These are phyloP conservation scores for Taxidea taxus DNA, from an alignment of 2,113 vertebrate species.

Conservation along the genomic window DNA sequence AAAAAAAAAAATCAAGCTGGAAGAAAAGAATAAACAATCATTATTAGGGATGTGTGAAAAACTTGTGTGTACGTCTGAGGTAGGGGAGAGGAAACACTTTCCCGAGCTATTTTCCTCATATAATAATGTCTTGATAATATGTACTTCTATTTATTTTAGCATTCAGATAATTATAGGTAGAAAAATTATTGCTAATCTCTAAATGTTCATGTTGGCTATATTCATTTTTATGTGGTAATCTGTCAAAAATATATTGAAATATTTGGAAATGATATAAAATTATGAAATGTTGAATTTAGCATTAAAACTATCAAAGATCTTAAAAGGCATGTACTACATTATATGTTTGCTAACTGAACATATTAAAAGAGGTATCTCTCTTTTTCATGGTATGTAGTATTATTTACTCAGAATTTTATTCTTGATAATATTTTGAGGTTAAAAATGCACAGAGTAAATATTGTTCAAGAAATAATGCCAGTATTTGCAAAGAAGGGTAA, in stretches of 20 bases:
- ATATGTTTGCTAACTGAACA: not conserved
- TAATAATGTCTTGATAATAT: not conserved
- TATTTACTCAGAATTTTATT: not conserved
- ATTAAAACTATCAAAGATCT: not conserved
- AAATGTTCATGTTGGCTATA: not conserved
- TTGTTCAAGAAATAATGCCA: not conserved
- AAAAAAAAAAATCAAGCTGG: not conserved
- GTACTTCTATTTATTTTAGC: not conserved
- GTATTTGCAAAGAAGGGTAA: not conserved
- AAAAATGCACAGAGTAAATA: not conserved
- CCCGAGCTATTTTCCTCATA: no score
- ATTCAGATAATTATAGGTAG: not conserved
- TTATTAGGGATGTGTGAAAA: not conserved
- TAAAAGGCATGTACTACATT: not conserved
- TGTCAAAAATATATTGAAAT: not conserved
- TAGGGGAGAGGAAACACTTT: not conserved
- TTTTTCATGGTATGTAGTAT: not conserved
- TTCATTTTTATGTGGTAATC: not conserved
- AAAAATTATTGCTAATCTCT: not conserved
- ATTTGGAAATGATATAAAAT: not conserved
- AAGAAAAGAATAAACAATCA: not conserved
- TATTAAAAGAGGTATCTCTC: not conserved
- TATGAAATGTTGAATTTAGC: not conserved
- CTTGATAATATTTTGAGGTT: not conserved
- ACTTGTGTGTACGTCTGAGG: fast-evolving